Conservation (phyloP, 2,113 vertebrate genomes). For the Xenopus tropicalis region DNA sequence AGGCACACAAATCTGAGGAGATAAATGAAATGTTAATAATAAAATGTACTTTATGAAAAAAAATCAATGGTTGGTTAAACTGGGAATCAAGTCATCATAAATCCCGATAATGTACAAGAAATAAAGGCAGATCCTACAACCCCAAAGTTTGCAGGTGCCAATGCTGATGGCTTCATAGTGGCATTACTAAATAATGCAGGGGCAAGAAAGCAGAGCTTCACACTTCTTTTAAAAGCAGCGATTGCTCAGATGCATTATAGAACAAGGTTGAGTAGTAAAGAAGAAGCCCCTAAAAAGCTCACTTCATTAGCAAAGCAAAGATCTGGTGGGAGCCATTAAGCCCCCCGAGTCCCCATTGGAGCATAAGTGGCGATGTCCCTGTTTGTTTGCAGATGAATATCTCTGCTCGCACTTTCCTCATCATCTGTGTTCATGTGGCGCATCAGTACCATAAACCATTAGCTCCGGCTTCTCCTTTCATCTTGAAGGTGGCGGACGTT, state of each 20-base stretch:
- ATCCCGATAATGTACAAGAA: too few relatives aligned
- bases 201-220: conserved; percentile 45
- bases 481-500: conserved; percentile 73
- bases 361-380: conserved; percentile 30
- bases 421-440: conserved; percentile 66
- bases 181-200: conserved; percentile 48
- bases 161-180: too few relatives aligned
- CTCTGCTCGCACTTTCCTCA: conserved; percentile 71
- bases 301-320: conserved; percentile 51
- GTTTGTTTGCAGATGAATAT: conserved; percentile 58
- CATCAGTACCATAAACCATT: conserved; percentile 68
- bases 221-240: conserved; percentile 49
- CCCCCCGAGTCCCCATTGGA: conserved; percentile 21
- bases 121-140: too few relatives aligned
- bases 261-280: conserved; percentile 56
- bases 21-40: too few relatives aligned
- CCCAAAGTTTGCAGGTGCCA: too few relatives aligned
- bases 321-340: background rate
- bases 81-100: too few relatives aligned
- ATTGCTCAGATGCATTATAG: conserved; percentile 54
- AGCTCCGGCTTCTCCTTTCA: conserved; percentile 71
- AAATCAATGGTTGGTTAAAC: too few relatives aligned
- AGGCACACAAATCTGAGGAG: too few relatives aligned
- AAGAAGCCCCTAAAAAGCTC: too few relatives aligned
- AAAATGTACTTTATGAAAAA: too few relatives aligned